A percentile compares a stretch with the other conserved stretches of the same genome.
phyloP scores from a whole-genome alignment of 2,113 vertebrate species.

The Sylvia atricapilla region DNA sequence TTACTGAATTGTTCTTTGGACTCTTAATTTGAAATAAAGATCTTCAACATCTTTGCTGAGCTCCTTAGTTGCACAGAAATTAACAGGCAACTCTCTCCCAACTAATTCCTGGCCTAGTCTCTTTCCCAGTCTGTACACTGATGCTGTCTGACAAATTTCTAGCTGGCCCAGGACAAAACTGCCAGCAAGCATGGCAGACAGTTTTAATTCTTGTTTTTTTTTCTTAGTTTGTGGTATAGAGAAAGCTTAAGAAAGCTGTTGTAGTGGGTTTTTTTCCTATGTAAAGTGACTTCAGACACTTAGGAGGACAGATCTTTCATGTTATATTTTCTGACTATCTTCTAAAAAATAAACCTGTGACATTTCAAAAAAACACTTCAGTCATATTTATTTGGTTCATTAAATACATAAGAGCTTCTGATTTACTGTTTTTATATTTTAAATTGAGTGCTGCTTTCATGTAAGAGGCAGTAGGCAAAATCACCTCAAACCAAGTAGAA shows the following conservation, averaged over 20 bases:
- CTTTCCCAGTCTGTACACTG: background rate
- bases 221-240: background rate
- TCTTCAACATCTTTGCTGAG: background rate
- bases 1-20: background rate
- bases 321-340: background rate
- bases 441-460: background rate
- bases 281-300: background rate
- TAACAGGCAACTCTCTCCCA: background rate
- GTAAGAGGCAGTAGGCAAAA: background rate
- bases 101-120: background rate
- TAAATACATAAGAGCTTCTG: background rate
- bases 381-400: background rate
- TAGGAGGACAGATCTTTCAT: background rate
- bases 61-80: background rate
- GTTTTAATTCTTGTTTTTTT: background rate
- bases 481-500: background rate
- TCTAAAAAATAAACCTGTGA: background rate
- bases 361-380: background rate
- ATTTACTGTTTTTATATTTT: background rate
- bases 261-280: background rate
- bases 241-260: background rate
- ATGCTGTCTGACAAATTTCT: background rate
- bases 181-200: background rate
- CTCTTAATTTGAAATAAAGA: background rate
- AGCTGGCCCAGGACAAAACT: background rate